Evolutionary conservation across 1,140 invertebrate species (phyloP).

Genomic region (Octopus bimaculoides): DNA sequence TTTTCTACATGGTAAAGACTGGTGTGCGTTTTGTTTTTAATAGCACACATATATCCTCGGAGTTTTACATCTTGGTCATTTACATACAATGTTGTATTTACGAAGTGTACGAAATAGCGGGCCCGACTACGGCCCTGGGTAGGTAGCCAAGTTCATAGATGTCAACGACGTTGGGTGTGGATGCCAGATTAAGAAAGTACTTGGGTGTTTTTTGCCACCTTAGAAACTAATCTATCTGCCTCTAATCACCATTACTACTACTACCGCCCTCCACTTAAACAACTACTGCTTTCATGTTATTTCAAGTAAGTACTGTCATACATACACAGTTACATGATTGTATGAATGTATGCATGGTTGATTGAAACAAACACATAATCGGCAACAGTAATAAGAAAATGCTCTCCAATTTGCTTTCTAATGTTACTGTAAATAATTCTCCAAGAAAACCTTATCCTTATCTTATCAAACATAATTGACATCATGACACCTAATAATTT

Average conservation of each 20-base stretch:
- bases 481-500: too few species aligned
- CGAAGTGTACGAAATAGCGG: neutral
- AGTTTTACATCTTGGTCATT: neutral
- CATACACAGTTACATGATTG: too few species aligned
- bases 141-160: neutral
- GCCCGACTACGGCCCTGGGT: conserved; percentile 3
- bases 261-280: neutral
- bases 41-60: neutral
- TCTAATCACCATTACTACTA: neutral
- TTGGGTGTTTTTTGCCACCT: neutral
- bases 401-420: too few species aligned
- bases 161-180: neutral
- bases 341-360: too few species aligned
- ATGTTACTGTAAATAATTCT: too few species aligned
- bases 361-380: too few species aligned
- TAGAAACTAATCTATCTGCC: neutral
- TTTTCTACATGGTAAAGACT: conserved; percentile 1
- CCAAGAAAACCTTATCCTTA: too few species aligned
- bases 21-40: neutral
- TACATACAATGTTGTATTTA: neutral
- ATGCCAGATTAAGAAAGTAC: neutral
- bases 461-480: too few species aligned
- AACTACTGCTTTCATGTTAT: too few species aligned
- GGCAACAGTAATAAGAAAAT: too few species aligned
- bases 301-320: too few species aligned